Evolutionary conservation across 2,113 vertebrate species (phyloP), one percentile per base, ranked within the genome.

Genomic region (Phodopus roborovskii): DNA sequence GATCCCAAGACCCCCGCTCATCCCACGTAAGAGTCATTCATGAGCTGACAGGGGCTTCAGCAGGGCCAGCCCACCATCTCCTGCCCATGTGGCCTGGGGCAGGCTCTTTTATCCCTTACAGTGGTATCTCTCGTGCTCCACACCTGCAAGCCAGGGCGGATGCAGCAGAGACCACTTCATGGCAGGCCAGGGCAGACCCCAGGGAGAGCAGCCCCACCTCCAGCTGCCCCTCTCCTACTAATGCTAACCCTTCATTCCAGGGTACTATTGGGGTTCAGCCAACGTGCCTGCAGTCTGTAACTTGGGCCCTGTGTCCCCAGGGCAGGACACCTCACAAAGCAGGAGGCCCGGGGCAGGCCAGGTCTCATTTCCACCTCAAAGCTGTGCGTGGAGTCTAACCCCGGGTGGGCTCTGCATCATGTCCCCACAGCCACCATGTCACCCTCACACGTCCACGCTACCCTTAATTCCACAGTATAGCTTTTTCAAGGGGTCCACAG

Each of bases 31-130:
- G 28, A 83, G 10, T 50, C 6, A 2, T 19, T 50, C 22, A 56
- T 64, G 5, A 3, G 0, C 5, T 1, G 3, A 11, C 3, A 1
- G 0, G 9, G 7, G 53, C 28, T n/a, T 5, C 3, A n/a, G 50
- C 7, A 20, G 19, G 33, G 7, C 6, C 45, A 3, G 22, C 33
- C 50, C 0, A 2, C 20, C 20, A 8, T 71, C n/a, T 45, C 58
- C 33, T 0, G 48, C 19, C 24, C 42, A 26, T 50, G 73, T 90
- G 85, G 6, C 60, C 13, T 5, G 0, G 6, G 45, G 48, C 48
- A n/a, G 17, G 8, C 1, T 1, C 17, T 36, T 50, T 45, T 17
- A 1, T 42, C 56, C 36, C 62, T n/a, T 45, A 26, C 42, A 74
- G 58, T 6, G 4, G 12, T 1, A 4, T 62, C 71, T 62, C 75